A percentile compares a stretch with the other conserved stretches of the same genome.
phyloP scores from a whole-genome alignment of 2,888 invertebrate genomes.

The Ernsta delagoae region DNA sequence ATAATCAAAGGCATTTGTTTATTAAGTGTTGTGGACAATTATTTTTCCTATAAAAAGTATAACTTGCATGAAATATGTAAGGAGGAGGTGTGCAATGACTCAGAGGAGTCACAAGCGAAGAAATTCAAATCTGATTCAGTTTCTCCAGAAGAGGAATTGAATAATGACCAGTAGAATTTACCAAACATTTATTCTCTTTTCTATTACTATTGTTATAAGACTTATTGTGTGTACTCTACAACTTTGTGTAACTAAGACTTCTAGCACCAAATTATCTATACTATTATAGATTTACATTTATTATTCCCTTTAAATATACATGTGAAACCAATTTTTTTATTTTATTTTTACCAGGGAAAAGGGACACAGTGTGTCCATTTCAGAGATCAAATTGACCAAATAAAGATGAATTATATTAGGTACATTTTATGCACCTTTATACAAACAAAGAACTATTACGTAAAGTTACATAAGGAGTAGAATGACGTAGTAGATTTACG shows the following conservation, averaged over 20 bases:
- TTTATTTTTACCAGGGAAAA: too few species aligned
- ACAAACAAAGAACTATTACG: conserved; percentile 17
- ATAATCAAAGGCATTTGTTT: conserved; percentile 91
- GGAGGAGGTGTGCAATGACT: conserved; percentile 67
- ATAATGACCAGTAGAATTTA: conserved; percentile 54
- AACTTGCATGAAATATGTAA: conserved; percentile 89
- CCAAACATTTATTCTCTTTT: conserved; percentile 48
- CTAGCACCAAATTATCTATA: conserved; percentile 67
- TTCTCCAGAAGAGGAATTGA: conserved; percentile 55
- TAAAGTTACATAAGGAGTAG: conserved; percentile 28
- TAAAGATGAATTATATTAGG: background rate
- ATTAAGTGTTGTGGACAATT: conserved; percentile 92
- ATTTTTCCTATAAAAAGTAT: conserved; percentile 91
- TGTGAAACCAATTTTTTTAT: conserved; percentile 34
- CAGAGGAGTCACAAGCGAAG: conserved; percentile 72
- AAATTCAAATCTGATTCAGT: conserved; percentile 66
- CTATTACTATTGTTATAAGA: conserved; percentile 62
- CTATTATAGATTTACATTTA: conserved; percentile 39
- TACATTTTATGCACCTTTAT: conserved; percentile 15
- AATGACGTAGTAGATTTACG: conserved; percentile 26
- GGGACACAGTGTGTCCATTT: too few species aligned
- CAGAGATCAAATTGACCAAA: background rate
- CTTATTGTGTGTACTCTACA: conserved; percentile 54
- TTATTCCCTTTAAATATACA: conserved; percentile 44
- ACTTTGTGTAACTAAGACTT: conserved; percentile 57